A percentile compares a stretch with the other conserved stretches of the same genome.
Conservation (phyloP, 2,888 invertebrate genomes). For the Stegophylla sp. region DNA sequence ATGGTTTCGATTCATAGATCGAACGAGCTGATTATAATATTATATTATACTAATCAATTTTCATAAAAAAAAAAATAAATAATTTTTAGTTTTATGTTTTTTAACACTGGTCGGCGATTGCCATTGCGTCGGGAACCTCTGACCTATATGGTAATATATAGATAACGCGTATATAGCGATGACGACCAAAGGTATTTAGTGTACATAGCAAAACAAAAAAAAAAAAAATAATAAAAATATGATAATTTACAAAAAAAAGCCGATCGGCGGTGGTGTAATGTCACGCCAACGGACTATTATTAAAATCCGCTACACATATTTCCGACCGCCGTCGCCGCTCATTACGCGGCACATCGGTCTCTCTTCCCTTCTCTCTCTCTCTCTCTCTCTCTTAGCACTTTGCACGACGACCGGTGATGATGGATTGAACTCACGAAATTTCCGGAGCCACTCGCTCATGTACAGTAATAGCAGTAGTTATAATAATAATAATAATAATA, state of each 20-base stretch:
- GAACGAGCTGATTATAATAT: too few species aligned
- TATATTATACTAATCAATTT: too few species aligned
- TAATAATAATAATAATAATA: too few species aligned
- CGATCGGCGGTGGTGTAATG: not conserved
- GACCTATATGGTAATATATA: too few species aligned
- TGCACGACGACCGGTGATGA: not conserved
- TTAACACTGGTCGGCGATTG: too few species aligned
- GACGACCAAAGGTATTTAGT: not conserved
- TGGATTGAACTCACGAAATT: conserved; percentile 41
- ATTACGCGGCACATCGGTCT: not conserved
- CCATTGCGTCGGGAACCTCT: too few species aligned
- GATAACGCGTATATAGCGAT: not conserved
- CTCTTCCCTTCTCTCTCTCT: not conserved
- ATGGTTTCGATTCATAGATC: too few species aligned
- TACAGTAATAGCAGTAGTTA: not conserved
- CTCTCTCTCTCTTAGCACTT: not conserved
- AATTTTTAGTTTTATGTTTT: too few species aligned
- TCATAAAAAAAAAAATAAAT: too few species aligned
- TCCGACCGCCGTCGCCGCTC: not conserved
- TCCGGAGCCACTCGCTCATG: not conserved
- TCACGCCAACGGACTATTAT: conserved; percentile 46
- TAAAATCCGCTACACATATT: conserved; percentile 30
- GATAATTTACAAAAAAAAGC: too few species aligned
- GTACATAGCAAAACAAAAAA: not conserved
- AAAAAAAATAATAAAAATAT: not conserved